Evolutionary conservation across 2,888 invertebrate species (phyloP), one percentile per base, ranked within the genome.

Genomic region (Dicycla oo): DNA sequence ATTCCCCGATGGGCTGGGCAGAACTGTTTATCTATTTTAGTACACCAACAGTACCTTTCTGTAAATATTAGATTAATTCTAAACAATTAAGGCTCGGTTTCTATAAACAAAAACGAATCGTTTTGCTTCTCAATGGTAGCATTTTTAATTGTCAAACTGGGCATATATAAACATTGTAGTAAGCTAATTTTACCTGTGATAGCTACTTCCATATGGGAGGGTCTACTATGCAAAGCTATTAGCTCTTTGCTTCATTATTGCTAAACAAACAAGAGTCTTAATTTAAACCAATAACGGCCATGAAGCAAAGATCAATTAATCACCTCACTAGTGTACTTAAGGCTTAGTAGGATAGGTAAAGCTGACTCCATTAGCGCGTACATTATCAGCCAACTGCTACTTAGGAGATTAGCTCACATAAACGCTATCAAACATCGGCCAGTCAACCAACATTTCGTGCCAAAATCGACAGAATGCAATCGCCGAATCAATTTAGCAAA

Each of bases 351-450:
- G 51, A 40, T 47, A 38, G n/a, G n/a, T n/a, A n/a, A n/a, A n/a
- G n/a, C 43, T 13, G 47, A 71, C 58, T 8, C 18, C n/a, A 64
- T 78, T 78, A 78, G n/a, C 10, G 43, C 0, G 30, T 45, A 40
- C 58, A 54, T 65, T 30, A 53, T 58, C 47, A 38, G n/a, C 38
- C 26, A 23, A 23, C 20, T 34, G 51, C n/a, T 38, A 45, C 49
- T 60, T 61, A 40, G 23, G 47, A 66, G 72, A 71, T 72, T 58
- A 76, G 34, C 49, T 34, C 45, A 30, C 64, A 43, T 76, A 40
- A 78, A 58, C 73, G 47, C 53, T 78, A 77, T 73, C 78, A 49
- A 62, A 73, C n/a, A 54, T 54, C 73, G 15, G 15, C 67, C 34
- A 67, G 67, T 38, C 53, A 26, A 18, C 73, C 40, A 47, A 15